Percentiles rank a stretch among this genome's conserved stretches.
Evolutionary conservation across 2,797 vertebrate genomes (phyloP).

Genomic region (Balearica regulorum): DNA sequence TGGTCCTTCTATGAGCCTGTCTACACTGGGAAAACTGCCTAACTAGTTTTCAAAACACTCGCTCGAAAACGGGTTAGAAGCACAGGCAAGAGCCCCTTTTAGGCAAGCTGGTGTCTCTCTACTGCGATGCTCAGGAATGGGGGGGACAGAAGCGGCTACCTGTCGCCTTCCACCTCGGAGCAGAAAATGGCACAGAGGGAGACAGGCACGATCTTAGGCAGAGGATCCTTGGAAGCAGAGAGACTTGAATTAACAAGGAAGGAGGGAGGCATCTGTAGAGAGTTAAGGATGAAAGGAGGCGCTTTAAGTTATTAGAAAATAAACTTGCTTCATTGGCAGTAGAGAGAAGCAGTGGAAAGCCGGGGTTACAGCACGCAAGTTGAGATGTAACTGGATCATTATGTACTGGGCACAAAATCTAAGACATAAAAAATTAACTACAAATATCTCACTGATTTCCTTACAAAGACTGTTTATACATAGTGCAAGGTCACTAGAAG

Average conservation of each 20-base stretch:
- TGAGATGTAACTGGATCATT: conserved; percentile 21
- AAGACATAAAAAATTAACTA: conserved; percentile 26
- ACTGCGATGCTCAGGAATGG: background rate
- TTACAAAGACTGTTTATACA: background rate
- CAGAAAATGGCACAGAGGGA: background rate
- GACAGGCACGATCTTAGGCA: background rate
- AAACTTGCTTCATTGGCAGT: conserved; percentile 19
- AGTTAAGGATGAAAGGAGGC: background rate
- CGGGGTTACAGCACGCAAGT: background rate
- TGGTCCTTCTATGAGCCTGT: conserved; percentile 1
- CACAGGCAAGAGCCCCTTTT: background rate
- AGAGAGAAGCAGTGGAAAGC: background rate
- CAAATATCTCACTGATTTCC: conserved; percentile 3
- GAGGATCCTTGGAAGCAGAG: background rate
- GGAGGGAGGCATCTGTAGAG: background rate
- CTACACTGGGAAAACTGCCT: conserved; percentile 40
- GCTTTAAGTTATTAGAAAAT: conserved; percentile 7
- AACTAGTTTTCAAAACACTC: conserved; percentile 38
- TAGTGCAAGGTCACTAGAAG: background rate
- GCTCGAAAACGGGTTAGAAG: background rate
- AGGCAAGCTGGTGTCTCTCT: background rate
- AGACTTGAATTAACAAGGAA: background rate
- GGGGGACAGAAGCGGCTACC: background rate
- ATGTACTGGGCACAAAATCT: conserved; percentile 11
- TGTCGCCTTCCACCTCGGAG: background rate